Conservation (phyloP, 2,888 invertebrate genomes). For the Brachypterus glaber region DNA sequence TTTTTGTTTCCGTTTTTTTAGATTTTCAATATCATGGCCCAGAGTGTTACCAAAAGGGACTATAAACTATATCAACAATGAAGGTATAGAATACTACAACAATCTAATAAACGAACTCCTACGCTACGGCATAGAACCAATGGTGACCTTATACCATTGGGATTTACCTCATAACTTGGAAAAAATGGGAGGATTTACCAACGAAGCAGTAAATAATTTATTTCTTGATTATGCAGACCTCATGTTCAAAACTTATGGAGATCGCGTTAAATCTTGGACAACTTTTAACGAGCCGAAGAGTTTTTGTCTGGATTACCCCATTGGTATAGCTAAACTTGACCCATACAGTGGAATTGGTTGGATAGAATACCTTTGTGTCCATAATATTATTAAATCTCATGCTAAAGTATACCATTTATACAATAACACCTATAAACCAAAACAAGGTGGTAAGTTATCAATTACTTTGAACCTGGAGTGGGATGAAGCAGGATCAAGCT, state of each 20-base stretch:
- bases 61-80: conserved; percentile 52
- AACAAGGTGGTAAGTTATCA: conserved; percentile 42
- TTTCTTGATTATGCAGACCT: conserved; percentile 47
- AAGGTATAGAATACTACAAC: conserved; percentile 65
- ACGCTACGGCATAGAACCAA: conserved; percentile 38
- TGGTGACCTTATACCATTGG: conserved; percentile 26
- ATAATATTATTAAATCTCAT: conserved; percentile 56
- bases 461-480: conserved; percentile 45
- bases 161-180: conserved; percentile 17
- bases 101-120: conserved; percentile 61
- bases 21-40: conserved; percentile 27
- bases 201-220: not conserved
- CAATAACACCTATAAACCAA: conserved; percentile 38
- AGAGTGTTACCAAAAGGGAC: conserved; percentile 49
- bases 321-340: conserved; percentile 44
- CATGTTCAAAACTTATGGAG: conserved; percentile 46
- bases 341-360: conserved; percentile 47
- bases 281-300: conserved; percentile 51
- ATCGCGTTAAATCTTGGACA: conserved; percentile 51
- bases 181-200: conserved; percentile 16
- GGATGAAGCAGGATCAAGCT: conserved; percentile 49
- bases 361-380: conserved; percentile 52
- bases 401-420: conserved; percentile 55
- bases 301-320: conserved; percentile 36
- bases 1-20: not conserved